Evolutionary conservation across 2,113 vertebrate genomes (phyloP).

Genomic region (Scalopus aquaticus): DNA sequence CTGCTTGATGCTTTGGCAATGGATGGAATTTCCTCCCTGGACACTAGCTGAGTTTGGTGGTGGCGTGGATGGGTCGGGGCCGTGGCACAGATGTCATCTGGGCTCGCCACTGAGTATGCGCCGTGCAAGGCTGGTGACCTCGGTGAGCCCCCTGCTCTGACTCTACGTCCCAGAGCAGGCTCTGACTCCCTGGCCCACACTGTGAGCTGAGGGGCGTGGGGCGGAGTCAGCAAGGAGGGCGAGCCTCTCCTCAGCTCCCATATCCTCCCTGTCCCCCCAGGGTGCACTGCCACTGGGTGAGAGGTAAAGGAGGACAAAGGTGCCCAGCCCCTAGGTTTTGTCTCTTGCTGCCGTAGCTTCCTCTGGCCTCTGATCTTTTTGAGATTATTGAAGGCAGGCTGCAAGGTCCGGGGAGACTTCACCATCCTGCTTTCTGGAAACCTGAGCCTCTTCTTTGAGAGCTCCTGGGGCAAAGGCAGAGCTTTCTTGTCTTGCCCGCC

Average conservation of each 20-base stretch:
- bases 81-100: accelerated
- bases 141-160: background rate
- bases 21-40: background rate
- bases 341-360: background rate
- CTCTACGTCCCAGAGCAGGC: background rate
- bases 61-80: accelerated
- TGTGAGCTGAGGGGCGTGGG: background rate
- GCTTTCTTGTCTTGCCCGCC: background rate
- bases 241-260: too few relatives aligned
- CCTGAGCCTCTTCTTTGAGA: too few relatives aligned
- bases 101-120: accelerated
- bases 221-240: background rate
- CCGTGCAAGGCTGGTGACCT: background rate
- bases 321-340: background rate
- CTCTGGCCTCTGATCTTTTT: background rate
- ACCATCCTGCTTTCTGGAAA: background rate
- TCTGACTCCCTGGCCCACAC: background rate
- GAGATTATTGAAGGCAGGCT: background rate
- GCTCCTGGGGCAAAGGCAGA: background rate
- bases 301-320: background rate
- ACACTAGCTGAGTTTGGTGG: accelerated
- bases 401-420: background rate
- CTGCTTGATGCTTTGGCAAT: background rate
- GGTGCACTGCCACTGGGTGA: background rate
- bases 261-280: accelerated